These are phyloP conservation scores for Aradophagus sp. DNA, from an alignment of 1,140 invertebrate species.

Conservation along the genomic window DNA sequence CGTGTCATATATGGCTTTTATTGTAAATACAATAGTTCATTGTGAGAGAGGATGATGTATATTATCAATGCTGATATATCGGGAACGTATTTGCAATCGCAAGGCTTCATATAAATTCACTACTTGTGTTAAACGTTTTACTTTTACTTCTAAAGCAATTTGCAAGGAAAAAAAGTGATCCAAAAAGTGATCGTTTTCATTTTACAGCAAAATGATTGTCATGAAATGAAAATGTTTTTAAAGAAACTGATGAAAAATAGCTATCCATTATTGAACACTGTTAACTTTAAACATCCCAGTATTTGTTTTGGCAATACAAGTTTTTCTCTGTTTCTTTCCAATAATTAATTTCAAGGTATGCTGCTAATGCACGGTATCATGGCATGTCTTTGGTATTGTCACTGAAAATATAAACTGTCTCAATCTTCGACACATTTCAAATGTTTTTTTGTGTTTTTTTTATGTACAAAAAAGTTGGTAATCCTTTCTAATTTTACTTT, in stretches of 20 bases:
- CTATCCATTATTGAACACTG: too few species aligned
- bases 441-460: too few species aligned
- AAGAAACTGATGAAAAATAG: too few species aligned
- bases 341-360: constrained; percentile 57
- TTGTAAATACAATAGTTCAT: constrained; percentile 48
- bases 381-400: constrained; percentile 62
- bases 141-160: constrained; percentile 15
- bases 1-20: constrained; percentile 44
- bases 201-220: too few species aligned
- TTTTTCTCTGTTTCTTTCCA: constrained; percentile 33
- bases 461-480: too few species aligned
- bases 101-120: constrained; percentile 44
- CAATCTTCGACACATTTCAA: constrained; percentile 23
- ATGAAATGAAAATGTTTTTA: too few species aligned
- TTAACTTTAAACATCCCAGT: constrained; percentile 17
- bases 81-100: constrained; percentile 58
- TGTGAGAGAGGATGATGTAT: constrained; percentile 35
- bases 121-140: constrained; percentile 36
- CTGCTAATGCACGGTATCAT: constrained; percentile 67
- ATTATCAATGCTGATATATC: constrained; percentile 51
- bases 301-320: constrained; percentile 47
- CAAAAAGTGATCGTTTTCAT: too few species aligned
- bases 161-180: too few species aligned
- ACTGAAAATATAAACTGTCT: constrained; percentile 46
- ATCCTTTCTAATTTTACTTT: too few species aligned